A percentile compares a stretch with the other conserved stretches of the same genome.
These are phyloP conservation scores for Myrmophylax atrothorax DNA, from an alignment of 2,113 vertebrate genomes.

Conservation along the genomic window DNA sequence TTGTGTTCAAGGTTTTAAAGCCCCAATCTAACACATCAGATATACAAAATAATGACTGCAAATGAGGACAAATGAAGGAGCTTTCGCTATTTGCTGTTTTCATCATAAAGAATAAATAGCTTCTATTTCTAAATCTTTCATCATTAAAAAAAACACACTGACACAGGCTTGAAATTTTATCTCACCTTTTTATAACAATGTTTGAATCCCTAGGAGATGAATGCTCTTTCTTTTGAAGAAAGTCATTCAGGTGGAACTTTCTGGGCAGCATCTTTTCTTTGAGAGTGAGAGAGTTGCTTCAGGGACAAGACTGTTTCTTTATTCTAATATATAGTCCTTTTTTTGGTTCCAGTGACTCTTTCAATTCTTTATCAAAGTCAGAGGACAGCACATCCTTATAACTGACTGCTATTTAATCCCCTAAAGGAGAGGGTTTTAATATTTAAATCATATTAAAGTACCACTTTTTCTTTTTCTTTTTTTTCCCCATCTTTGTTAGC, in stretches of 20 bases:
- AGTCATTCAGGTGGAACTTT: constrained; percentile 18
- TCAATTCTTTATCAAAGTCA: constrained; percentile 22
- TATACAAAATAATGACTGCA: not conserved
- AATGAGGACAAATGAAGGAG: not conserved
- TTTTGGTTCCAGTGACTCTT: not conserved
- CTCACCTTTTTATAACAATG: not conserved
- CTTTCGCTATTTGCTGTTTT: not conserved
- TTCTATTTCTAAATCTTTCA: not conserved
- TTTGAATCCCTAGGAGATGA: not conserved
- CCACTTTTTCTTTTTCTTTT: not conserved
- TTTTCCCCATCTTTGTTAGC: not conserved
- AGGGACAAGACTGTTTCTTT: constrained; percentile 31
- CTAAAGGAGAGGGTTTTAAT: not conserved
- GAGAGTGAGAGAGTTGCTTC: not conserved
- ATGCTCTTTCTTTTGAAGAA: not conserved
- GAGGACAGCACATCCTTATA: not conserved
- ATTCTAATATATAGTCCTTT: constrained; percentile 32
- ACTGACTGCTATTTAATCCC: constrained; percentile 37
- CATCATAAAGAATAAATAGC: not conserved
- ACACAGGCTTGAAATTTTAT: not conserved
- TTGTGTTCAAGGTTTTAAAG: not conserved
- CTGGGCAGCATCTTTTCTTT: constrained; percentile 2
- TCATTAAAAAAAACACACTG: not conserved
- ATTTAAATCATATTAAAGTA: constrained; percentile 39
- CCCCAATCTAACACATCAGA: not conserved